These are phyloP conservation scores for Agrotis exclamationis DNA, from an alignment of 2,888 invertebrate genomes.

Conservation along the genomic window DNA sequence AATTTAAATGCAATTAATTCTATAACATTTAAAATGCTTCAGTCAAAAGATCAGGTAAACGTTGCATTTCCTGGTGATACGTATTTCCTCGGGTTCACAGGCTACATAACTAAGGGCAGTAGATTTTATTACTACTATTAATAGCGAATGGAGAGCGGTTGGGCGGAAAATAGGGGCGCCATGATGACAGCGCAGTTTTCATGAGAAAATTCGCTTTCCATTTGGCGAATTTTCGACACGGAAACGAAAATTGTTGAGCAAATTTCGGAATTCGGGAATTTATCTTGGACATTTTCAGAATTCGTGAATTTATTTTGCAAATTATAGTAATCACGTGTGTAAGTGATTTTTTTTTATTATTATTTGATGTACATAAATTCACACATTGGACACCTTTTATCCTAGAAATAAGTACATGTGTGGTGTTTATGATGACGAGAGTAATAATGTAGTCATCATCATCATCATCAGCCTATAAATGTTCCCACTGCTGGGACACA, in stretches of 20 bases:
- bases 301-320: too few relatives aligned
- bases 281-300: too few relatives aligned
- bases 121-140: slow-evolving; percentile 52
- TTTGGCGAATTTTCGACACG: slow-evolving; percentile 11
- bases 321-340: too few relatives aligned
- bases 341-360: too few relatives aligned
- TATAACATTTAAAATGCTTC: slow-evolving; percentile 32
- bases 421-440: too few relatives aligned
- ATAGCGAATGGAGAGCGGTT: slow-evolving; percentile 26
- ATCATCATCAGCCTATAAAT: too few relatives aligned
- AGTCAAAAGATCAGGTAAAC: slow-evolving; percentile 45
- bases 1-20: slow-evolving; percentile 33
- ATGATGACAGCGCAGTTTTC: slow-evolving; percentile 45
- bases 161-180: slow-evolving; percentile 33
- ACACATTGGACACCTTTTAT: too few relatives aligned
- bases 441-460: too few relatives aligned
- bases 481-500: too few relatives aligned
- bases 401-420: too few relatives aligned
- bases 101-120: slow-evolving; percentile 22
- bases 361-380: too few relatives aligned
- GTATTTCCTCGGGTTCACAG: slow-evolving; percentile 14
- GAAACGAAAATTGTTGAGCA: slow-evolving; percentile 6
- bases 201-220: slow-evolving; percentile 33
- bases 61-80: slow-evolving; percentile 30
- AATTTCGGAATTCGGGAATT: too few relatives aligned